Base-by-base conservation (phyloP, 2,797 vertebrate genomes). In the Sebastes trivittatus region DNA sequence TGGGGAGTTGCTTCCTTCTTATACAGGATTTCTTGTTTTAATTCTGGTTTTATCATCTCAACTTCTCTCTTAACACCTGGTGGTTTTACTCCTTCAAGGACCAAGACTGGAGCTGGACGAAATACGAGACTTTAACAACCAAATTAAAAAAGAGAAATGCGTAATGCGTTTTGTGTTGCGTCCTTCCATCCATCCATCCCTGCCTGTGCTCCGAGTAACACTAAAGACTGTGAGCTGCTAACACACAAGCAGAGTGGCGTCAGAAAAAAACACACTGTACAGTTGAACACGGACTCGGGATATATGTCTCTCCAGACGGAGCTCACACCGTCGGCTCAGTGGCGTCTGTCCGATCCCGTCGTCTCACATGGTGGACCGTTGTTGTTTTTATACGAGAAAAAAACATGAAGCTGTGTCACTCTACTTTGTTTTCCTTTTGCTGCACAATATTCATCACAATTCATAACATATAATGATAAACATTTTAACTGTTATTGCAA, bases 81-180 rank as follows among this genome's bases (percentile, higher is more conserved):
- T 71, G 81, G 36, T 89, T 72, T 62, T 74, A 27, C 55, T 75
- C 36, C 62, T 63, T 90, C 16, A 84, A 95, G 94, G 94, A 95
- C 86, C 94, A 95, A 86, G 94, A 95, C 90, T 96, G 95, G 95
- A 95, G 94, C 89, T 95, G 95, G 95, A 95, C 93, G 6, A 94
- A 95, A 87, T 95, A 95, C 16, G 95, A 96, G 72, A 91, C 93
- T 7, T 78, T 95, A 81, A 84, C 91, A 0, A 91, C 90, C 7
- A 95, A 95, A 82, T 81, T 94, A 82, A 94, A 94, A 88, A 94
- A 95, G 83, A 78, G 84, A 75, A 95, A 94, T 2, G 89, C 92
- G 1, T 94, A 76, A 91, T 54, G 55, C 30, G 14, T 30, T 49
- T 11, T 9, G 27, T 9, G 27, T 66, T 8, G 30, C 1, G 54